Evolutionary conservation across 2,888 invertebrate species (phyloP).

Genomic region (Morpho deidamia): DNA sequence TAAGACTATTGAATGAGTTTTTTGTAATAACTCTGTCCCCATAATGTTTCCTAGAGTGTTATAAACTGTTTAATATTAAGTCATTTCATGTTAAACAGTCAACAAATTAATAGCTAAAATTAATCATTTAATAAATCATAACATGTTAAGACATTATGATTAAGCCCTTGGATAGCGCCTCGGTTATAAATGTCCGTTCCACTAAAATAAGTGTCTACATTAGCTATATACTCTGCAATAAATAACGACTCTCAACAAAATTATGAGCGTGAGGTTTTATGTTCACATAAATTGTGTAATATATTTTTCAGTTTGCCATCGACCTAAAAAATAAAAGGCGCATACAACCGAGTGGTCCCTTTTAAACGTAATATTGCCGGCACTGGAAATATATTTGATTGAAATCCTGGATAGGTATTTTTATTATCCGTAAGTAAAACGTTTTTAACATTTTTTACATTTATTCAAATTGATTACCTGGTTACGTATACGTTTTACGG

Average conservation of each 20-base stretch:
- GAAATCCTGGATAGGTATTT: neutral
- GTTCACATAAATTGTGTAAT: conserved; percentile 15
- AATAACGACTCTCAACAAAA: conserved; percentile 26
- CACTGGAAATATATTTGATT: neutral
- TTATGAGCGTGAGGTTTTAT: conserved; percentile 20
- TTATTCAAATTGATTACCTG: too few species aligned
- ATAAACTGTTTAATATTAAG: too few species aligned
- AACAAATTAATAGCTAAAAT: neutral
- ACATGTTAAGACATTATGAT: conserved; percentile 35
- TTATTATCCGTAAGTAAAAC: neutral
- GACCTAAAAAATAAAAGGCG: conserved; percentile 3
- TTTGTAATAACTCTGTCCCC: too few species aligned
- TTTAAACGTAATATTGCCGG: conserved; percentile 4
- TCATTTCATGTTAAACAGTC: neutral
- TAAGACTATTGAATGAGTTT: too few species aligned
- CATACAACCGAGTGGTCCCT: neutral
- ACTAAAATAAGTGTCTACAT: conserved; percentile 17
- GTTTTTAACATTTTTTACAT: too few species aligned
- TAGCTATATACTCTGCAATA: conserved; percentile 27
- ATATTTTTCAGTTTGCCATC: conserved; percentile 9
- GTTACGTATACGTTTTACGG: too few species aligned
- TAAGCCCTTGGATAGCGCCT: conserved; percentile 55
- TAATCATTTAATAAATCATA: conserved; percentile 2
- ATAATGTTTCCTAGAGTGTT: too few species aligned
- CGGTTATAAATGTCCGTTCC: conserved; percentile 42